phyloP scores from a whole-genome alignment of 2,888 invertebrate species.

The Troides aeacus region DNA sequence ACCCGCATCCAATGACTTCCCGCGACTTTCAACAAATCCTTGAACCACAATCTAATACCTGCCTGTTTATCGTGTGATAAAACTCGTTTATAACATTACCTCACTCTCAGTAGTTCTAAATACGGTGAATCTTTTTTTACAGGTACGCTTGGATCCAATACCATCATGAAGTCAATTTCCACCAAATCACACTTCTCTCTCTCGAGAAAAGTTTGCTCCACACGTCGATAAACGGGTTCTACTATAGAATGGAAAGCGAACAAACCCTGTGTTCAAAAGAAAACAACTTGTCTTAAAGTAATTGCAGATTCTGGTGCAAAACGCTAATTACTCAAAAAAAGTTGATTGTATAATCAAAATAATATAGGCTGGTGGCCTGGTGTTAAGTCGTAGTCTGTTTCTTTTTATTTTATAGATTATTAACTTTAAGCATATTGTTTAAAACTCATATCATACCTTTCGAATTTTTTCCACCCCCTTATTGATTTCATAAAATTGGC shows the following conservation, averaged over 20 bases:
- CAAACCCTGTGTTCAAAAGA: conserved; percentile 51
- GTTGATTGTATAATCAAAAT: no score
- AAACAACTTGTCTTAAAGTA: background rate
- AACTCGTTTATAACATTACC: conserved; percentile 36
- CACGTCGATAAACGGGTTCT: conserved; percentile 69
- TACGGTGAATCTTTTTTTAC: conserved; percentile 61
- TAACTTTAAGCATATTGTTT: background rate
- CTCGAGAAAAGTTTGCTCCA: conserved; percentile 77
- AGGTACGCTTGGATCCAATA: conserved; percentile 52
- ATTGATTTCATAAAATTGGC: conserved; percentile 53
- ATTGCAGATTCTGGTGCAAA: no score
- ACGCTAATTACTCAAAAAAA: no score
- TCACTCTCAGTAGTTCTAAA: conserved; percentile 57
- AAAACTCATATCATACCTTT: conserved; percentile 42
- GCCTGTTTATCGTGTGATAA: no score
- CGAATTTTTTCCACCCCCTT: conserved; percentile 66
- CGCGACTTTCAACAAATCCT: no score
- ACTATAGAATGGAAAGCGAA: conserved; percentile 75
- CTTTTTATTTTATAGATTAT: background rate
- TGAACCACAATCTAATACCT: no score
- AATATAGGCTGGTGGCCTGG: no score
- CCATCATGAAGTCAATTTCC: conserved; percentile 65
- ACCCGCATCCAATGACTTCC: no score
- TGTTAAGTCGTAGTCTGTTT: background rate
- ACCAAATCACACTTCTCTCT: conserved; percentile 80